Base-by-base conservation (phyloP, 2,888 invertebrate species). In the Drosophila basisetae region DNA sequence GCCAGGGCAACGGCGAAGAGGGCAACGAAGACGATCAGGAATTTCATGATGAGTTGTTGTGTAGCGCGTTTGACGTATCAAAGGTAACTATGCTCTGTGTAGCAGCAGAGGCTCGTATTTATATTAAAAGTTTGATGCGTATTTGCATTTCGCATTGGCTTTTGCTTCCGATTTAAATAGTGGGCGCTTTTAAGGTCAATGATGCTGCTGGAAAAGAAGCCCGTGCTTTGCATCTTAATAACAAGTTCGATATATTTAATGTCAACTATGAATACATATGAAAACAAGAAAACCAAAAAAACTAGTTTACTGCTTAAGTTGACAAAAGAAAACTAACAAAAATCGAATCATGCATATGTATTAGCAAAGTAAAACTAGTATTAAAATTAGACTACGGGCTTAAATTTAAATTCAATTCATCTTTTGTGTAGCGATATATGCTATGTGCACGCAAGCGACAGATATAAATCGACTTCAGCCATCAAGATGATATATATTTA, bases 1-100 rank as follows among this genome's bases (percentile, higher is more conserved):
- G 91, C 90, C 33, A 85, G 49, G 7, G 78, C 80, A 13, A 84
- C 55, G 31, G 84, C 89, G 67, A 86, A 75, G 60, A 90, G 64
- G 30, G 83, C 73, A 47, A 80, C 83, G 68, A 91, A 88, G 47
- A 87, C 80, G 63, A 83, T 80, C 52, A 80, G 37, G 69, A 82
- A 79, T 70, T 86, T 84, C 84, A 86, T 88, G 37, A 68, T 85
- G 33, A 53, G 39, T 13, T 54, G 3, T 18, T 28, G 31, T 68
- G 60, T 72, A 39, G 60, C 10, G 33, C 55, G 64, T 53, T 68
- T 73, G 69, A 72, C 53, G 18, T 41, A 37, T 60, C 69, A 72
- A 72, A 72, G 54, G 59, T 63, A 59, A 72, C 72, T 72, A 68
- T 72, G 16, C 25, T 53, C 11, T 28, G 2, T 49, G 49, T 30